Evolutionary conservation across 2,113 vertebrate genomes (phyloP), one percentile per base, ranked within the genome.

Genomic region (Jacana jacana): DNA sequence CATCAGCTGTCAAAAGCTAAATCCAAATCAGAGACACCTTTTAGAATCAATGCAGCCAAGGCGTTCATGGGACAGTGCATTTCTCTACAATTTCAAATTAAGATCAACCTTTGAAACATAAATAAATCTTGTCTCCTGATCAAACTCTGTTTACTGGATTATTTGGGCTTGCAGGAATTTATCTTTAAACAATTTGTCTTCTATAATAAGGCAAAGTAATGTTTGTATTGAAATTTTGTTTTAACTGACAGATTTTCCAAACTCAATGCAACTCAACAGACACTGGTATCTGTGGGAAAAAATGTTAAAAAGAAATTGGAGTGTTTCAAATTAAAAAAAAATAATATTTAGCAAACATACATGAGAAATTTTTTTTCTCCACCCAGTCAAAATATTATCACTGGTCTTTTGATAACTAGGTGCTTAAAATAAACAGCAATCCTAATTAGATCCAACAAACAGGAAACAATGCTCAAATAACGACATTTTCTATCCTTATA

Each of bases 71-170:
- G 81, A 94, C 54, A 93, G 54, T 69, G 68, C n/a, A 73, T 84
- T 97, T 79, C 52, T 91, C 28, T n/a, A 72, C 40, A 44, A 77
- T 70, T 93, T 85, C 75, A 79, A 93, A 89, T 86, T 87, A 87
- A 75, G 31, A 68, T 83, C 17, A 90, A 51, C 31, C 35, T 95
- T 91, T 39, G 33, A 93, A 91, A 64, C 28, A 68, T 1, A 73
- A 64, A 65, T 89, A 75, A 69, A 14, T 90, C 64, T 95, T 87
- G 66, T 65, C 35, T 96, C 18, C 35, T 44, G 37, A 69, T 82
- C 31, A 71, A 85, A 49, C 8, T 31, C 27, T 30, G 6, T 81
- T 88, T 66, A 2, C 17, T 89, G 31, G 33, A 64, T 68, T 82
- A 69, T 60, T 79, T 1, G 23, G 20, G 5, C 16, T 69, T 61